Evolutionary conservation across 2,888 invertebrate species (phyloP).

Genomic region (Agrilus cyanescens): DNA sequence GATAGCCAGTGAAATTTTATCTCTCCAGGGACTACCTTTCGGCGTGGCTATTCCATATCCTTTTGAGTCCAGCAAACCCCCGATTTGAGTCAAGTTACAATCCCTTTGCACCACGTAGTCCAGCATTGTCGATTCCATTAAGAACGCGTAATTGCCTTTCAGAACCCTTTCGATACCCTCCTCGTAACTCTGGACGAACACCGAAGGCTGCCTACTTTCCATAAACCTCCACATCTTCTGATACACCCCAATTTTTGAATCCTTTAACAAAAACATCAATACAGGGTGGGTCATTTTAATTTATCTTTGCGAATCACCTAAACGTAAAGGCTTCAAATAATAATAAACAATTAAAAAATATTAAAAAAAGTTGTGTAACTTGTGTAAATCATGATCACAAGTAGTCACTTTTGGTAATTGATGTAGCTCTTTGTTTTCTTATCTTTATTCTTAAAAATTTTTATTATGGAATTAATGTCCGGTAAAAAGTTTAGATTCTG

Average conservation of each 20-base stretch:
- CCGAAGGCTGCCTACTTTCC: conserved; percentile 67
- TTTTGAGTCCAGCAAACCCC: conserved; percentile 70
- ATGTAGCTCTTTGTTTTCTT: too few species aligned
- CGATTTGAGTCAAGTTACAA: conserved; percentile 95
- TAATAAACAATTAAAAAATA: too few species aligned
- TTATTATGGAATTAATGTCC: too few species aligned
- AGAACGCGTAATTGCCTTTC: conserved; percentile 87
- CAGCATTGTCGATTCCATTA: conserved; percentile 97
- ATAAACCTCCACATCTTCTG: conserved; percentile 93
- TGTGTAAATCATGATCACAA: too few species aligned
- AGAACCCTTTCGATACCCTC: conserved; percentile 82
- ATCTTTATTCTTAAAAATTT: too few species aligned
- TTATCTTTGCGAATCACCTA: too few species aligned
- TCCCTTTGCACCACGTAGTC: conserved; percentile 92
- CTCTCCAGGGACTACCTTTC: conserved; percentile 93
- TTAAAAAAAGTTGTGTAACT: too few species aligned
- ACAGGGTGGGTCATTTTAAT: too few species aligned
- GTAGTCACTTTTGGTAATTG: too few species aligned
- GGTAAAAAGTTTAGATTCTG: too few species aligned
- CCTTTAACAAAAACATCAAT: conserved; percentile 36
- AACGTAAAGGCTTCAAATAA: too few species aligned
- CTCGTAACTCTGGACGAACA: conserved; percentile 81
- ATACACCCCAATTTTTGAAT: conserved; percentile 82
- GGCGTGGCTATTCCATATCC: conserved; percentile 96
- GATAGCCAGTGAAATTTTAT: conserved; percentile 89